Base-by-base conservation (phyloP, 2,797 vertebrate species). In the Gallinago solitaria region DNA sequence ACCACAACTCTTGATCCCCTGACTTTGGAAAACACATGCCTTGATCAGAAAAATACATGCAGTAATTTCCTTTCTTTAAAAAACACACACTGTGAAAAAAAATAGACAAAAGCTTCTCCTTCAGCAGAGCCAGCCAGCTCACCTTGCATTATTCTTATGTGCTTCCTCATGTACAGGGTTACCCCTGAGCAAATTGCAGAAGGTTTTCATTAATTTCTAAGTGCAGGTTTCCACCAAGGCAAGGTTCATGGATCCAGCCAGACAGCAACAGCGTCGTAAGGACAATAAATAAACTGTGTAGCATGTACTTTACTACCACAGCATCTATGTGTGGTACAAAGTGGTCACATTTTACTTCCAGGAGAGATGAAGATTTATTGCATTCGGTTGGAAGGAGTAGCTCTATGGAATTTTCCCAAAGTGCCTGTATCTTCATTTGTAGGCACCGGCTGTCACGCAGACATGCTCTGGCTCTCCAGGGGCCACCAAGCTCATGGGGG, bases 281-380 rank as follows among this genome's bases (percentile, higher is more conserved):
- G 53, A 89, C 50, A 94, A 79, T 51, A 94, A 91, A 93, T 54
- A 91, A 94, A 93, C 54, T 33, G 10, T 61, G 67, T 57, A 87
- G 41, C 4, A 1, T 28, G 12, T 78, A 28, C 57, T 92, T 50
- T 67, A 83, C 60, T 63, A 53, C 27, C 16, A 35, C 56, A 87
- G 50, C 53, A 21, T 27, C 33, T 35, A 10, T n/a, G 20, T 51
- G 78, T 77, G 18, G 32, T 32, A 51, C 24, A 21, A 74, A 86
- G 59, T 16, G 17, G 50, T 86, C 64, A 68, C 43, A 35, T 45
- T 87, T 90, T 82, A 32, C 20, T 63, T 89, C 39, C 33, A 43
- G 75, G 43, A 39, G 3, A 61, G 27, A 15, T 35, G 30, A 73
- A 79, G 74, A 50, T 75, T 68, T 70, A 64, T 23, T 35, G 48